phyloP scores from a whole-genome alignment of 2,113 vertebrate genomes.

The Gallinago undulata region DNA sequence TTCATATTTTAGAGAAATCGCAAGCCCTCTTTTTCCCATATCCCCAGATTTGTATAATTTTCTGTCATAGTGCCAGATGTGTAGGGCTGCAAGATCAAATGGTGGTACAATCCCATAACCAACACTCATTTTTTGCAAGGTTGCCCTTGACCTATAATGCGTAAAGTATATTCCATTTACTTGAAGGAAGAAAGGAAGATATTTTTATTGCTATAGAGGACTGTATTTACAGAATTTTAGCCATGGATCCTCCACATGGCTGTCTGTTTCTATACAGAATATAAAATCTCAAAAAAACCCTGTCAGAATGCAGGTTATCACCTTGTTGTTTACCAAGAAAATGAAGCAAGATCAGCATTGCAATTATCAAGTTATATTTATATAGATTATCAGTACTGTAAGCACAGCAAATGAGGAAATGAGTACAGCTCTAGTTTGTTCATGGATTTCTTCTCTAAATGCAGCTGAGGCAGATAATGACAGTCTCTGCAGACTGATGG shows the following conservation, averaged over 20 bases:
- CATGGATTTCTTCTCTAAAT: background rate
- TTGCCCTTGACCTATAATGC: background rate
- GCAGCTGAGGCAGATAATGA: background rate
- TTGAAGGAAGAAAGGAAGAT: background rate
- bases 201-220: background rate
- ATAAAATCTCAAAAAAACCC: background rate
- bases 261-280: background rate
- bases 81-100: background rate
- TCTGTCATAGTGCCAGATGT: background rate
- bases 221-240: background rate
- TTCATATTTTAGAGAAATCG: background rate
- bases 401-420: background rate
- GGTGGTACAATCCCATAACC: background rate
- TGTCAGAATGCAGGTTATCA: background rate
- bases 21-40: background rate
- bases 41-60: background rate
- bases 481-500: background rate
- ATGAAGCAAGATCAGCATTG: background rate
- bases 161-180: background rate
- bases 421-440: background rate
- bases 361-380: background rate
- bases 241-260: background rate
- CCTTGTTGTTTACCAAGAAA: background rate
- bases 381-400: background rate
- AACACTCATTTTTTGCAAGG: background rate